Base-by-base conservation (phyloP, 2,113 vertebrate species). In the Gopherus flavomarginatus region DNA sequence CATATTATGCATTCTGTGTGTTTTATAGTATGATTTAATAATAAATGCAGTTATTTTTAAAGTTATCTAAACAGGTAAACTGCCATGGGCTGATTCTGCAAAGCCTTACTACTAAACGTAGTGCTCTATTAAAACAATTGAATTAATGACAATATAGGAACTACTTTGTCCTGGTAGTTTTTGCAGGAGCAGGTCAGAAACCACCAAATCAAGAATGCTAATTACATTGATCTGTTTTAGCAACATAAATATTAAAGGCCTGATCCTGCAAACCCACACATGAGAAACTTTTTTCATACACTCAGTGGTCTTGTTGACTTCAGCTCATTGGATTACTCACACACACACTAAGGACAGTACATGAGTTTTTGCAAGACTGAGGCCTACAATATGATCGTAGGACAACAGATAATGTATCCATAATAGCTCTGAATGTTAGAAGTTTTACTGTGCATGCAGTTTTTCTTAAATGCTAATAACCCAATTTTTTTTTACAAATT, bases 11-110 rank as follows among this genome's bases (percentile, higher is more conserved):
- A 72, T n/a, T 38, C 6, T 69, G 9, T 38, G 35, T 7, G 8
- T 50, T 50, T 22, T 10, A 27, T 65, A 84, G 80, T 44, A 42
- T 2, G 11, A 0, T 49, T 27, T 29, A 31, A 49, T 22, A 83
- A 11, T 91, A 86, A 82, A 65, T 65, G 62, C 11, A 5, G 80
- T 77, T 78, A 21, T 4, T 29, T n/a, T 10, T 21, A 6, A 92
- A 96, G 94, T 95, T 96, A n/a, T 78, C 35, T 21, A 9, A 72
- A 72, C n/a, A 44, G 88, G 88, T 90, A 1, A 82, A 3, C 44
- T 0, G 94, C 86, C 93, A 19, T 2, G 80, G 77, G 31, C 12
- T 1, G 17, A 82, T 38, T 50, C n/a, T 79, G 22, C n/a, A 54
- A 65, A 19, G 14, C 12, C 35, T 26, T 38, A 44, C 53, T n/a